Evolutionary conservation across 2,888 invertebrate species (phyloP).

Genomic region (Poecilus cupreus): DNA sequence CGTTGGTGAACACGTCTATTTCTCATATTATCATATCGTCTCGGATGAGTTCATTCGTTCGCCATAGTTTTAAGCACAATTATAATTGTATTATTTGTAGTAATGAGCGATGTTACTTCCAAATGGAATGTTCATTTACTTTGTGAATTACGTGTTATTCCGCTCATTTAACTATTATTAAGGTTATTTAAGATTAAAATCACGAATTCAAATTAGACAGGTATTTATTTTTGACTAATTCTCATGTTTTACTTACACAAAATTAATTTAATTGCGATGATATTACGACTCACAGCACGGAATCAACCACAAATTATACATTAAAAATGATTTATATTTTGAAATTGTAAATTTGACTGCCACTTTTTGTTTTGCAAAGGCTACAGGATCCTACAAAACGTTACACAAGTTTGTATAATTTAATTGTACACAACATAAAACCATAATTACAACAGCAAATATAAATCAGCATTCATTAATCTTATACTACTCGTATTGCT

Average conservation of each 20-base stretch:
- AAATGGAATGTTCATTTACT: slow-evolving; percentile 26
- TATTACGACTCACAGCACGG: background rate
- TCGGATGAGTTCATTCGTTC: background rate
- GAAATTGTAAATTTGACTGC: background rate
- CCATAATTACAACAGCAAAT: no score
- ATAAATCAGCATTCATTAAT: no score
- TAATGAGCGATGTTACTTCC: slow-evolving; percentile 22
- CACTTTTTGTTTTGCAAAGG: background rate
- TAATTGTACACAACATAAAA: no score
- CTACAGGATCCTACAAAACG: background rate
- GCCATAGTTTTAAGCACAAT: slow-evolving; percentile 14
- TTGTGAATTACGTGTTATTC: slow-evolving; percentile 24
- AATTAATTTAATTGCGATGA: slow-evolving; percentile 16
- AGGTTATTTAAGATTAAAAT: slow-evolving; percentile 20
- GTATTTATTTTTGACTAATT: slow-evolving; percentile 22
- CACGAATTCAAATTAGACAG: slow-evolving; percentile 12
- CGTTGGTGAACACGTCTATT: background rate
- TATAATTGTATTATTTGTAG: slow-evolving; percentile 33
- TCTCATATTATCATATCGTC: slow-evolving; percentile 5
- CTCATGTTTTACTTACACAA: slow-evolving; percentile 10
- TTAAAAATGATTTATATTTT: slow-evolving; percentile 12
- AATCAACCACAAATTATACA: background rate
- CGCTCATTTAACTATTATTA: slow-evolving; percentile 3
- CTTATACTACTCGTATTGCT: no score
- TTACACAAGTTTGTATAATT: background rate